Conservation (phyloP, 2,113 vertebrate species). For the Fregata magnificens region DNA sequence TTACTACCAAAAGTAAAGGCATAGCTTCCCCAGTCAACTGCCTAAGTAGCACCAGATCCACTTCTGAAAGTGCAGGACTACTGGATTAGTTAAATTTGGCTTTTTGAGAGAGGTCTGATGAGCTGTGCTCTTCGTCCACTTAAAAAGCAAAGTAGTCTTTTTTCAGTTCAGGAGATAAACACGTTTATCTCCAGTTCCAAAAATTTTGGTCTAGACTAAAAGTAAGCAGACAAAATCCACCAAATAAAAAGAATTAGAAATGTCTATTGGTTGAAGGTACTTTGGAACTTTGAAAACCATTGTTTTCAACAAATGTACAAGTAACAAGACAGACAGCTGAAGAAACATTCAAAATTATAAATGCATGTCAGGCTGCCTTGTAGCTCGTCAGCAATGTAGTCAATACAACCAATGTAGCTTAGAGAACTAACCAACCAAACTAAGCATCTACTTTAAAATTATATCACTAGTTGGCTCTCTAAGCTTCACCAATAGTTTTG, state of each 20-base stretch:
- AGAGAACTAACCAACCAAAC: background rate
- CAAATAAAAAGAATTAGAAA: background rate
- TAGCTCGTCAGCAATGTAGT: background rate
- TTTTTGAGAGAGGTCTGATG: background rate
- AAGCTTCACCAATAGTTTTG: background rate
- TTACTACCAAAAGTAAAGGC: background rate
- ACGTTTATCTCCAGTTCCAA: background rate
- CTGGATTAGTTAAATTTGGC: background rate
- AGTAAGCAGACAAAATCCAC: background rate
- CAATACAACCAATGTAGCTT: background rate
- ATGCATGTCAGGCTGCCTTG: background rate
- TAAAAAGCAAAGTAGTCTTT: background rate
- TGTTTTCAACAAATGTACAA: background rate
- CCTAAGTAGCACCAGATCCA: background rate
- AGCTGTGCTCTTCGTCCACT: background rate
- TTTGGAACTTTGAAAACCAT: background rate
- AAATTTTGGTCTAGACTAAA: background rate
- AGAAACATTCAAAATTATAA: background rate
- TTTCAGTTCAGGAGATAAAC: background rate
- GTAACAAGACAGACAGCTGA: background rate
- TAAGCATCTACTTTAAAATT: background rate
- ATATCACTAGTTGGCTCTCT: background rate
- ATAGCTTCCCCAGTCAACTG: background rate
- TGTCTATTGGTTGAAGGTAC: background rate
- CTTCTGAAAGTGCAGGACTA: background rate